Base-by-base conservation (phyloP, 1,140 invertebrate species). In the Phthorimaea operculella region DNA sequence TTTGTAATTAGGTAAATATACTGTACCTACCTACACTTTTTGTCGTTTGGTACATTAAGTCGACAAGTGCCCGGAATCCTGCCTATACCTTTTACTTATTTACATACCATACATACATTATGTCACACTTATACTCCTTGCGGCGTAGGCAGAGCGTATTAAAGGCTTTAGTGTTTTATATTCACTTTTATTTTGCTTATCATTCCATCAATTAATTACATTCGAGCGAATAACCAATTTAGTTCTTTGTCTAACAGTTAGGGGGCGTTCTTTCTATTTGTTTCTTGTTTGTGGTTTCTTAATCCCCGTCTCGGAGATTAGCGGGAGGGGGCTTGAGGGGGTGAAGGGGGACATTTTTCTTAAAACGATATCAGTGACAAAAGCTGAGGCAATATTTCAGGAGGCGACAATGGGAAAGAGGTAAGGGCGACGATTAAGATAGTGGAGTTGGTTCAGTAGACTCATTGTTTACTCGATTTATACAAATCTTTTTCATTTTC, bases 261-360 rank as follows among this genome's bases (percentile, higher is more conserved):
- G 36, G 36, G 36, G 36, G 36, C 36, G 36, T 39, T 39, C 36
- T 39, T 39, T 39, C 36, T 39, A n/a, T 39, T 39, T 39, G 36
- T 39, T 12, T 39, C 36, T 39, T 39, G 36, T 39, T 39, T 39
- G 36, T 39, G 36, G 36, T 39, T 34, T 11, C 36, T 1, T 39
- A 39, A 39, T 39, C 36, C 21, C 6, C 21, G 21, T 28, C 21
- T 28, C 36, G 36, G 36, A n/a, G 36, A 12, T 39, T 39, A 39
- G 36, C 10, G 36, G 36, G 36, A 9, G 36, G 3, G n/a, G 10
- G 36, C 4, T 10, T 10, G 36, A 9, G 36, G 8, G 36, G 10
- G 36, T 4, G 36, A n/a, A 9, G 36, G 36, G 36, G 8, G 36
- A 39, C 36, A 39, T 39, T 39, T 39, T 39, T 39, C 36, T 12